A percentile compares a stretch with the other conserved stretches of the same genome.
Conservation (phyloP, 1,140 invertebrate genomes). For the Eufriesea mexicana region DNA sequence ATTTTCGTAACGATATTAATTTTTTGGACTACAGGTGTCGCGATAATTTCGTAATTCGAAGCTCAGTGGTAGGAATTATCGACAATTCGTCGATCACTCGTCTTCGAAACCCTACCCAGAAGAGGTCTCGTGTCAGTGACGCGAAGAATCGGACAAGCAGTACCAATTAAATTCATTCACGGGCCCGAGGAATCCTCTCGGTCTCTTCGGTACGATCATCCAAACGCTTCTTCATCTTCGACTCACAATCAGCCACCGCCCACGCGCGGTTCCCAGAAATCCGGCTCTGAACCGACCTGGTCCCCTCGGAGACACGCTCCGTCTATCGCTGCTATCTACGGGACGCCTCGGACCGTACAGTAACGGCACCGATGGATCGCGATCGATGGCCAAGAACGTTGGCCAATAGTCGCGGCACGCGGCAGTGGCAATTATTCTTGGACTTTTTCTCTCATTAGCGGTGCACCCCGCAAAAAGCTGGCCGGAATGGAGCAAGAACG, state of each 20-base stretch:
- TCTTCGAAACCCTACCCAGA: too few relatives aligned
- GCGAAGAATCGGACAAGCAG: too few relatives aligned
- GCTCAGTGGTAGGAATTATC: too few relatives aligned
- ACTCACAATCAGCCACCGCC: background rate
- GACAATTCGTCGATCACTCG: too few relatives aligned
- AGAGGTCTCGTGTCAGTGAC: too few relatives aligned
- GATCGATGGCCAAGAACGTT: background rate
- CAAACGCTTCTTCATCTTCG: background rate
- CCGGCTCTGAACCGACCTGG: background rate
- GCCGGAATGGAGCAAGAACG: constrained; percentile 2
- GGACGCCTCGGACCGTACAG: too few relatives aligned
- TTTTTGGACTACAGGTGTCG: too few relatives aligned
- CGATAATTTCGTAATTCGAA: too few relatives aligned
- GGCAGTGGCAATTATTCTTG: constrained; percentile 61
- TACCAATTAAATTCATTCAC: background rate
- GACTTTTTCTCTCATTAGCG: constrained; percentile 67
- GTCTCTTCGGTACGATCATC: too few relatives aligned
- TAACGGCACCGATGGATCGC: constrained; percentile 12
- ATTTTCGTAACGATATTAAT: too few relatives aligned
- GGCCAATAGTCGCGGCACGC: background rate
- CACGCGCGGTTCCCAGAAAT: background rate
- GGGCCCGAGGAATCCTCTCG: background rate
- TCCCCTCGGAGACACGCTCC: background rate
- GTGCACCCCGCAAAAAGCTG: constrained; percentile 45
- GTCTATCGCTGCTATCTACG: background rate